A percentile compares a stretch with the other conserved stretches of the same genome.
Evolutionary conservation across 2,113 vertebrate genomes (phyloP).

Genomic region (Nesospiza acunhae): DNA sequence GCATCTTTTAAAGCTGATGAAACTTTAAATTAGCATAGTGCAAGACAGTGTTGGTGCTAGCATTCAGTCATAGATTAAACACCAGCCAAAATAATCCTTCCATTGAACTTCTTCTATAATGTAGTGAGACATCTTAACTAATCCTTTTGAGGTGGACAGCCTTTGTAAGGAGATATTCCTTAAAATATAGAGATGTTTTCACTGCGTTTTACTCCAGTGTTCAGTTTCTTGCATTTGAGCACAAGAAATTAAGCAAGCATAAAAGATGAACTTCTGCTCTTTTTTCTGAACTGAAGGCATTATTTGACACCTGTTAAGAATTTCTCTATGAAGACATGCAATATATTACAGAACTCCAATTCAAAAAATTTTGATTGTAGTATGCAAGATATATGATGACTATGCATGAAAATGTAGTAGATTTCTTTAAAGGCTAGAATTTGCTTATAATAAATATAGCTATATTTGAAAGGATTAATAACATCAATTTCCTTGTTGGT

Average conservation of each 20-base stretch:
- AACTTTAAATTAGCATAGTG: rapidly evolving
- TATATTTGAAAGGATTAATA: neutral
- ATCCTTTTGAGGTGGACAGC: neutral
- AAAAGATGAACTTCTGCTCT: neutral
- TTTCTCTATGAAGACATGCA: neutral
- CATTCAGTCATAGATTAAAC: neutral
- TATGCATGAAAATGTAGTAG: neutral
- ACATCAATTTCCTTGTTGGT: neutral
- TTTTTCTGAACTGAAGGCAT: neutral
- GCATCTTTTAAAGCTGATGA: neutral
- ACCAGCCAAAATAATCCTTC: neutral
- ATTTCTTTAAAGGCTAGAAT: neutral
- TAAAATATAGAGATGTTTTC: neutral
- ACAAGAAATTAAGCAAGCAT: neutral
- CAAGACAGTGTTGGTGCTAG: neutral
- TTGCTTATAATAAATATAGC: neutral
- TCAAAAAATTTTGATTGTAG: neutral
- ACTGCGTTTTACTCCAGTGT: neutral
- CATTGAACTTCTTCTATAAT: neutral
- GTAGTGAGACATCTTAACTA: neutral
- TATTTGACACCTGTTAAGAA: neutral
- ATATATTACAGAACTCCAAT: neutral
- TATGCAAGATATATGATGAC: neutral
- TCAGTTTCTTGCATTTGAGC: neutral
- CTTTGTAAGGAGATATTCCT: neutral